Evolutionary conservation across 2,888 invertebrate genomes (phyloP).

Genomic region (Dugesia japonica): DNA sequence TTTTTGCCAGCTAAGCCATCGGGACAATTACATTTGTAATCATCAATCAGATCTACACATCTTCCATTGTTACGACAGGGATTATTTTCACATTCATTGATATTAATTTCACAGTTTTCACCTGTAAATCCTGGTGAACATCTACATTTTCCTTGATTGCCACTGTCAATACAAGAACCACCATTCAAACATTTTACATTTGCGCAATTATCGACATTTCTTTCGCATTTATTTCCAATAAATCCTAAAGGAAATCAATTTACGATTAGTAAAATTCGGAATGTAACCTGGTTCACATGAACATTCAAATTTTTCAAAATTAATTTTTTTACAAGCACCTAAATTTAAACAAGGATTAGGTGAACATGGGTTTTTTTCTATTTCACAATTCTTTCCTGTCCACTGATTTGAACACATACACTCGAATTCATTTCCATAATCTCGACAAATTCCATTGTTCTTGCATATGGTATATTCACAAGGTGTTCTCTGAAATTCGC

Average conservation of each 20-base stretch:
- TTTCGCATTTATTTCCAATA: constrained; percentile 9
- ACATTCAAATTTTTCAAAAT: not conserved
- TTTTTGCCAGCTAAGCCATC: constrained; percentile 12
- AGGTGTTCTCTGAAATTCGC: not conserved
- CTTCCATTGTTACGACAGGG: constrained; percentile 31
- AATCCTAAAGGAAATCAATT: no score
- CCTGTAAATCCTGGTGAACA: constrained; percentile 36
- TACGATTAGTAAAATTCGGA: no score
- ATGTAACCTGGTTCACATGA: not conserved
- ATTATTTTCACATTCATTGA: constrained; percentile 33
- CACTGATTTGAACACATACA: constrained; percentile 25
- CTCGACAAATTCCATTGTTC: constrained; percentile 17
- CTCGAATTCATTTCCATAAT: not conserved
- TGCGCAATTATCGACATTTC: constrained; percentile 36
- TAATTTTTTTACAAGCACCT: not conserved
- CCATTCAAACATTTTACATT: constrained; percentile 36
- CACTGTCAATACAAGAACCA: constrained; percentile 36
- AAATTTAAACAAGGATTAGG: not conserved
- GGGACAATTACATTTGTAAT: constrained; percentile 25
- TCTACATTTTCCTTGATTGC: constrained; percentile 36
- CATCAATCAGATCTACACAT: constrained; percentile 29
- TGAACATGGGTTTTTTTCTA: not conserved
- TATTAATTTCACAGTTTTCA: constrained; percentile 31
- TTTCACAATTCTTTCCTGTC: constrained; percentile 27
- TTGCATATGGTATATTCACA: constrained; percentile 8